A percentile compares a stretch with the other conserved stretches of the same genome.
Evolutionary conservation across 2,797 vertebrate genomes (phyloP).

Genomic region (Onychomys arenicola): DNA sequence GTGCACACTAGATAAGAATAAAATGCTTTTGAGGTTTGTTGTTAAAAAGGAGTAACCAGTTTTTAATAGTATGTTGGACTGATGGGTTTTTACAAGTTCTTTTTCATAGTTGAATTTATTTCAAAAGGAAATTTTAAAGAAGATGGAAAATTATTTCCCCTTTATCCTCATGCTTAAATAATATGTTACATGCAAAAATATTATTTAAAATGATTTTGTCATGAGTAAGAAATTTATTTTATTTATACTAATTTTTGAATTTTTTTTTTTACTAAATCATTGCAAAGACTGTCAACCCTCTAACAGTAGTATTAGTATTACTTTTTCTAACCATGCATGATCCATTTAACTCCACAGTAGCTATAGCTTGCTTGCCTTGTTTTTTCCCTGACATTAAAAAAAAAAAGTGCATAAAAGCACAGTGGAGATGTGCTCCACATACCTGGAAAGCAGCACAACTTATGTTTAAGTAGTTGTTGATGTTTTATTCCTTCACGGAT

Average conservation of each 20-base stretch:
- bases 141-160: conserved; percentile 73
- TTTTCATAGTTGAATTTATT: conserved; percentile 61
- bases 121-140: conserved; percentile 73
- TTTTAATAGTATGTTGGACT: neutral
- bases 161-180: conserved; percentile 93
- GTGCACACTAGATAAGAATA: conserved; percentile 53
- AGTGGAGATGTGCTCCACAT: conserved; percentile 60
- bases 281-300: conserved; percentile 90
- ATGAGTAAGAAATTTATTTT: conserved; percentile 82
- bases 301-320: conserved; percentile 89
- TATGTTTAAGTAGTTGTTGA: conserved; percentile 66
- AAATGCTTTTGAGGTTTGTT: conserved; percentile 44
- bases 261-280: conserved; percentile 86
- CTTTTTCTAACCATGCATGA: conserved; percentile 89
- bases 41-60: neutral
- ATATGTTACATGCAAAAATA: conserved; percentile 89
- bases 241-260: conserved; percentile 77
- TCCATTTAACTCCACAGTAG: conserved; percentile 84
- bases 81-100: conserved; percentile 56
- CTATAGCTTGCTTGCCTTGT: conserved; percentile 91
- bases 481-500: conserved; percentile 77
- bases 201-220: conserved; percentile 78
- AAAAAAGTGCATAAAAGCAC: conserved; percentile 49
- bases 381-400: conserved; percentile 86
- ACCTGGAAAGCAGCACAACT: conserved; percentile 81